These are phyloP conservation scores for Himantopus leucocephalus DNA, from an alignment of 2,113 vertebrate genomes.

Conservation along the genomic window DNA sequence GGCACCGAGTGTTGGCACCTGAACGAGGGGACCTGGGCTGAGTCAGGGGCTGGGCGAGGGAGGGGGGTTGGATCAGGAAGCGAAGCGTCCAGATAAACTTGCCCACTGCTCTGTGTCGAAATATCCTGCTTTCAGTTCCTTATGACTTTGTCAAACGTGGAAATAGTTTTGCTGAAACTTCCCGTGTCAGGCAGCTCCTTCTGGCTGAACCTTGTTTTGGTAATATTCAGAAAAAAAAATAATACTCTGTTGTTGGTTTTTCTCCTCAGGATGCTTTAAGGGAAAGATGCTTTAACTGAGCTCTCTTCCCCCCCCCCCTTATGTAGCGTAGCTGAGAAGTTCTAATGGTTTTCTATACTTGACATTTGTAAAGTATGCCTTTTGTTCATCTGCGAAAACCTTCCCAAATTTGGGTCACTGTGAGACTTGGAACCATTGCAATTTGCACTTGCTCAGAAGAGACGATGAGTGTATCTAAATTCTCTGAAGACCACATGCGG, in stretches of 20 bases:
- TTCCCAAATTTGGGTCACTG: not conserved
- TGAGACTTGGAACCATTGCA: not conserved
- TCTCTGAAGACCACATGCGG: accelerated
- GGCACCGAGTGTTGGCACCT: not conserved
- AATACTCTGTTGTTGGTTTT: too few relatives aligned
- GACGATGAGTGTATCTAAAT: too few relatives aligned
- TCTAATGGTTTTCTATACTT: not conserved
- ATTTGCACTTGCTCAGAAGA: not conserved
- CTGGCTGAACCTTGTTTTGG: not conserved
- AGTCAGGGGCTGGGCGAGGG: not conserved
- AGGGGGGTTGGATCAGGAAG: not conserved
- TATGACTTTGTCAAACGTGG: not conserved
- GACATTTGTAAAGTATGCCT: not conserved
- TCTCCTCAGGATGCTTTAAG: not conserved
- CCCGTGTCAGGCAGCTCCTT: not conserved
- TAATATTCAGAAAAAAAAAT: not conserved
- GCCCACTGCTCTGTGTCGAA: not conserved
- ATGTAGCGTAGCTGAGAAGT: not conserved
- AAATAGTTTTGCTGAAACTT: not conserved
- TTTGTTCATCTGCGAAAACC: not conserved
- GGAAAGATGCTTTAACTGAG: not conserved
- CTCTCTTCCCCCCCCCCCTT: too few relatives aligned
- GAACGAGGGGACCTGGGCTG: accelerated
- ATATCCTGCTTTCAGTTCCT: not conserved
- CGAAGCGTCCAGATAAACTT: not conserved